Conservation (phyloP, 2,797 vertebrate species). For the Ceryle rudis region DNA sequence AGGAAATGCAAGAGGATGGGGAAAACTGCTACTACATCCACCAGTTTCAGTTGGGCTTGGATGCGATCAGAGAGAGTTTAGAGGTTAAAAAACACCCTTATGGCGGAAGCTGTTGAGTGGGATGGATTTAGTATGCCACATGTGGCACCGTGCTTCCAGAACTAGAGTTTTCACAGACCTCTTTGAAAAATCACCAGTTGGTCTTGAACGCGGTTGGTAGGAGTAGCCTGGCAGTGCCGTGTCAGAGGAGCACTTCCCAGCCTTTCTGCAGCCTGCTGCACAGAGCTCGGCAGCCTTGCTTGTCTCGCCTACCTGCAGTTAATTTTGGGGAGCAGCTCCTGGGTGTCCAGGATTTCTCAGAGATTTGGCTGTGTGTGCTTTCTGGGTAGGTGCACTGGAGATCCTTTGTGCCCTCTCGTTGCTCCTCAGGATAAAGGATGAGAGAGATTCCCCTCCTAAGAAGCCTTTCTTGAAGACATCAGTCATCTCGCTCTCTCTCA, state of each 20-base stretch:
- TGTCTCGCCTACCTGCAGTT: background rate
- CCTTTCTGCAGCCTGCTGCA: background rate
- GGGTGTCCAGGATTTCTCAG: background rate
- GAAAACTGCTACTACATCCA: background rate
- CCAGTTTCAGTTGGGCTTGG: background rate
- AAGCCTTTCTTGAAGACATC: accelerated
- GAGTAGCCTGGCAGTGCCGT: accelerated
- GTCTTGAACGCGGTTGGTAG: accelerated
- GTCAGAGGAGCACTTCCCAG: background rate
- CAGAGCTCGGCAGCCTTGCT: accelerated
- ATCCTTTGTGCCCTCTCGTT: background rate
- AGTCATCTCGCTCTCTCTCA: accelerated
- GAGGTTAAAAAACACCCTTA: background rate
- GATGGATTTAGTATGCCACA: background rate
- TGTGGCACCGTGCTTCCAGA: background rate
- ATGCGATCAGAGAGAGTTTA: background rate
- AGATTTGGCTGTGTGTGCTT: background rate
- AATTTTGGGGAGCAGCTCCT: background rate
- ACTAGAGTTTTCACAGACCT: background rate
- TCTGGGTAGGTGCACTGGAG: background rate
- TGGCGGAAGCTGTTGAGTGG: background rate
- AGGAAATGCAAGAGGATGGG: background rate
- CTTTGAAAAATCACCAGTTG: background rate
- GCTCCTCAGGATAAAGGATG: background rate
- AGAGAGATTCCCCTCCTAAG: background rate